Conservation (phyloP, 2,113 vertebrate species). For the Clarias gariepinus region DNA sequence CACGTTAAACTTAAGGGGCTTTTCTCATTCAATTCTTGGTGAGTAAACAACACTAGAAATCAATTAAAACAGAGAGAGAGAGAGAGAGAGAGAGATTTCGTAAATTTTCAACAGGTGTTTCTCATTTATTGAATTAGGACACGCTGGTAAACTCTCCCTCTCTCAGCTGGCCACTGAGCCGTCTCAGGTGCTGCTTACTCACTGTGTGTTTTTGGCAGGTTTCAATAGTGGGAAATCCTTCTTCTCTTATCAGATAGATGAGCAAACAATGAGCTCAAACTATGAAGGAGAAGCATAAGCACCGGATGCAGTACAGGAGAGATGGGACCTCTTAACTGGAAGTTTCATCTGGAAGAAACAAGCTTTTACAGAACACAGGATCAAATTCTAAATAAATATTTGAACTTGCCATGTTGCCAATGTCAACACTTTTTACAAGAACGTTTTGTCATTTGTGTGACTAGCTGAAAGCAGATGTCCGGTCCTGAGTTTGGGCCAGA, state of each 20-base stretch:
- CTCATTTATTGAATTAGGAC: conserved; percentile 11
- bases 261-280: conserved; percentile 68
- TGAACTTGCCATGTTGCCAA: background rate
- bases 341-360: background rate
- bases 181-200: conserved; percentile 54
- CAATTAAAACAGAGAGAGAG: conserved; percentile 2
- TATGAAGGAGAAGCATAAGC: conserved; percentile 18
- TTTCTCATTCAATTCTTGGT: background rate
- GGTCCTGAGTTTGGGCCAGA: conserved; percentile 54
- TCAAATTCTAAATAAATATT: background rate
- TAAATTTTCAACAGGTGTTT: conserved; percentile 29
- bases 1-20: background rate
- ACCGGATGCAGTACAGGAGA: conserved; percentile 21
- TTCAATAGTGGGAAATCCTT: conserved; percentile 77
- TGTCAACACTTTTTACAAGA: background rate
- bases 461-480: conserved; percentile 65
- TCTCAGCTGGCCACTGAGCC: conserved; percentile 42
- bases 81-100: background rate
- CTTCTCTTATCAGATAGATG: conserved; percentile 70
- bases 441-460: conserved; percentile 28
- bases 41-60: background rate
- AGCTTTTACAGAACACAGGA: background rate
- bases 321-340: background rate
- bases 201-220: conserved; percentile 46
- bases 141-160: conserved; percentile 6